Base-by-base conservation (phyloP, 2,797 vertebrate genomes). In the Poecile montanus region DNA sequence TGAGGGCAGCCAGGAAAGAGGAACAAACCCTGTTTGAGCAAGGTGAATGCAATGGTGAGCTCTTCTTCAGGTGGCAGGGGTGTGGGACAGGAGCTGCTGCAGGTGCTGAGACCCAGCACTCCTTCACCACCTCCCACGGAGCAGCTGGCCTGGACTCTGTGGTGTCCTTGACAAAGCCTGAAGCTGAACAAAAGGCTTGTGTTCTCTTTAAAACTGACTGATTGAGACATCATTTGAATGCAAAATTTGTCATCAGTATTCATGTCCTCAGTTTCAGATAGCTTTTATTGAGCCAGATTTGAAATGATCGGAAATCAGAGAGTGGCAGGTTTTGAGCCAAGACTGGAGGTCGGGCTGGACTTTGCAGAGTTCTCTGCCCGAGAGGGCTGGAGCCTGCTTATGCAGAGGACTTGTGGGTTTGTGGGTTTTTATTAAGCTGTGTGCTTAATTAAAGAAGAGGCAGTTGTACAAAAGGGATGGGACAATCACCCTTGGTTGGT, bases 211-310 rank as follows among this genome's bases (percentile, higher is more conserved):
- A 72, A 94, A 76, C 0, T 54, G 72, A 54, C 81, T 56, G 79
- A 94, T 78, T 78, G 72, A 88, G 90, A n/a, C 34, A 10, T 77
- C 81, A 60, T 95, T 94, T 77, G 94, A 82, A 88, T 95, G 94
- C 91, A 88, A 80, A 95, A 77, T 63, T 83, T 85, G 82, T 67
- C 81, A 89, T 91, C 70, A 21, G 79, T 78, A 86, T 96, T 94
- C 85, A 38, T 68, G 75, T 90, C 79, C 60, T 91, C 38, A 40
- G 79, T 79, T 79, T 93, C 88, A 36, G 70, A 68, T 75, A 67
- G 83, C 61, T 91, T 93, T 88, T 94, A 77, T 32, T 14, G 83
- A 94, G 88, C 79, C 73, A 86, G 77, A 36, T 76, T 73, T 65
- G 74, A 70, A 93, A 75, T 66, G 42, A 94, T 84, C 0, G 22